Base-by-base conservation (phyloP, 2,797 vertebrate species). In the Discoglossus pictus region DNA sequence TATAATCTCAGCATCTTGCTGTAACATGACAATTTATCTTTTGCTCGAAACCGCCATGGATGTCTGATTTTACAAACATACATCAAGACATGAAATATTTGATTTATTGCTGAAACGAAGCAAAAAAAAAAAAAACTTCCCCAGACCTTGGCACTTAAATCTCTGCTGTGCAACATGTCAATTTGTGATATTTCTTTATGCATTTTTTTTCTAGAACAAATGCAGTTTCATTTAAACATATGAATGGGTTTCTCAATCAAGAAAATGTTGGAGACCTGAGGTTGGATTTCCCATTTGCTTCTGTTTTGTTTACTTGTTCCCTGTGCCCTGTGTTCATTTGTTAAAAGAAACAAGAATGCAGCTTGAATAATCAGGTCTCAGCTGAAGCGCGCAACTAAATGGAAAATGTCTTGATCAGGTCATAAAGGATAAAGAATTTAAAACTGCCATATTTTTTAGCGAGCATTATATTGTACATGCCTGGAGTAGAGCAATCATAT, bases 361-460 rank as follows among this genome's bases (percentile, higher is more conserved):
- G 34, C 42, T 16, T 42, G 52, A 63, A 58, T 62, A 71, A 71
- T 64, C 68, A 68, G 56, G 24, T 53, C 46, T 60, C 55, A 55
- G 67, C 47, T 40, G 61, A 40, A 44, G 35, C 47, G 43, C 51
- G 56, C 47, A 50, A 71, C 52, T 63, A 51, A 71, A 71, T 63
- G 68, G n/a, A 24, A 63, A 55, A 64, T 64, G 60, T 64, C 60
- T 63, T 47, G 43, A 38, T 64, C 52, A 61, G 34, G 52, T 43
- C 61, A 71, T 65, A 50, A 71, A 71, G 53, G 36, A 71, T 71
- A 71, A 58, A 52, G 61, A 59, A 65, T 51, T 36, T 47, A 71
- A 64, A 71, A 59, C 36, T 35, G 27, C 44, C 46, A 59, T 66
- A 35, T 62, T 63, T 58, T 69, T 58, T 61, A n/a, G 18, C 38